Evolutionary conservation across 1,140 invertebrate genomes (phyloP), one percentile per base, ranked within the genome.

Genomic region (Drosophila truncata): DNA sequence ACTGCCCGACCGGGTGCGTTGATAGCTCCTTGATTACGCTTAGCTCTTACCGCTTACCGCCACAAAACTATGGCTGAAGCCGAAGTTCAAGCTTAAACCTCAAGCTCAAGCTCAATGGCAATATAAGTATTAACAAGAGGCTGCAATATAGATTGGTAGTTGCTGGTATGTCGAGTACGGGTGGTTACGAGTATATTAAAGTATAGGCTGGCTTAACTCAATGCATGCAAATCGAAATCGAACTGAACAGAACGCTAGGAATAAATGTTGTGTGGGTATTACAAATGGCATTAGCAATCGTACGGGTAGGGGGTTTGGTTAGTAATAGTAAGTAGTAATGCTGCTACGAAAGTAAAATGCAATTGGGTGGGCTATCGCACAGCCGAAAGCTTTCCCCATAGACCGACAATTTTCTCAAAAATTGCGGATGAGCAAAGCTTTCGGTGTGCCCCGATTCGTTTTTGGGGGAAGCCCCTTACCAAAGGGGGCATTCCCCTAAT

Each of bases 171-270:
- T 71, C 44, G 65, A 58, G 54, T 80, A 80, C 81, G 59, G 72
- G 47, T 87, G 55, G 66, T 78, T 55, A 83, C 44, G 71, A 64
- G 80, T 84, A 86, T 78, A 74, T 75, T 50, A 65, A 64, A 58
- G 63, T 75, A 66, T 77, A 65, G 76, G 55, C 76, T 73, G 70
- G 70, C 69, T 72, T 80, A 79, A 82, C 79, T 86, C 62, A 87
- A 80, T 80, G 80, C 83, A 87, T 87, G 83, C 83, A 87, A 80
- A 66, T 87, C 57, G 76, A 87, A 77, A 69, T 87, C 57, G 76
- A 87, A 80, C 84, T 80, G 71, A 83, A 80, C 84, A 82, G 64
- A 83, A 79, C 71, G 80, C 70, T 86, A 86, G 67, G 73, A 59
- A 70, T 78, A 76, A 86, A 82, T 86, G 76, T 81, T 55, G 78